Evolutionary conservation across 2,797 vertebrate genomes (phyloP).

Genomic region (Urophycis tenuis): DNA sequence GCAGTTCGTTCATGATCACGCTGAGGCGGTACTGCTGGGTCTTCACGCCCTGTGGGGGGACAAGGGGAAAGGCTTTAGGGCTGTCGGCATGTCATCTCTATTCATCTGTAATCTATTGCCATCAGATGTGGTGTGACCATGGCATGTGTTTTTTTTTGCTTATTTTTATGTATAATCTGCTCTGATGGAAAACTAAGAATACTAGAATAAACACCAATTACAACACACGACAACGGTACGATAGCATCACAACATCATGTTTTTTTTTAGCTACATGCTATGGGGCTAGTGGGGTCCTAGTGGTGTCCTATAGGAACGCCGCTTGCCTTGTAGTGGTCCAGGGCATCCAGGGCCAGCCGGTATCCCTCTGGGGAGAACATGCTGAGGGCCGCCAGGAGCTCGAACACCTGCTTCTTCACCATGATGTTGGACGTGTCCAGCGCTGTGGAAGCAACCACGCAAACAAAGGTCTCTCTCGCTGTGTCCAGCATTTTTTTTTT

Average conservation of each 20-base stretch:
- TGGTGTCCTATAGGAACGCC: not conserved
- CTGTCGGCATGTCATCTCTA: too few species aligned
- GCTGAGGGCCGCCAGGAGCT: constrained; percentile 90
- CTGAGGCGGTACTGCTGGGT: constrained; percentile 96
- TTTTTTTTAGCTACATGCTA: not conserved
- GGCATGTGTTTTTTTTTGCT: too few species aligned
- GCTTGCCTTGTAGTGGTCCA: constrained; percentile 96
- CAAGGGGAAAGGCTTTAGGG: constrained; percentile 14
- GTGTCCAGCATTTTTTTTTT: not conserved
- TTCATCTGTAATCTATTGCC: constrained; percentile 10
- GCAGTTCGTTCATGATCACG: constrained; percentile 88
- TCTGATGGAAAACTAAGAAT: not conserved
- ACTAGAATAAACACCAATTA: not conserved
- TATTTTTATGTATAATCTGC: not conserved
- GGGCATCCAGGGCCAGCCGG: constrained; percentile 81
- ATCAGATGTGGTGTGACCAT: too few species aligned
- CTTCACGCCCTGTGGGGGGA: constrained; percentile 75
- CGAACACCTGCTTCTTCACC: constrained; percentile 99
- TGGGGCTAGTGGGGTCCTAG: not conserved
- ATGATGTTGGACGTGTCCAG: constrained; percentile 95
- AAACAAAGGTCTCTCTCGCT: not conserved
- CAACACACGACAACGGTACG: not conserved
- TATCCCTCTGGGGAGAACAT: constrained; percentile 90
- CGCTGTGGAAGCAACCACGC: constrained; percentile 64
- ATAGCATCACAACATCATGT: not conserved